Evolutionary conservation across 2,888 invertebrate species (phyloP).

Genomic region (Drosophila algonquin): DNA sequence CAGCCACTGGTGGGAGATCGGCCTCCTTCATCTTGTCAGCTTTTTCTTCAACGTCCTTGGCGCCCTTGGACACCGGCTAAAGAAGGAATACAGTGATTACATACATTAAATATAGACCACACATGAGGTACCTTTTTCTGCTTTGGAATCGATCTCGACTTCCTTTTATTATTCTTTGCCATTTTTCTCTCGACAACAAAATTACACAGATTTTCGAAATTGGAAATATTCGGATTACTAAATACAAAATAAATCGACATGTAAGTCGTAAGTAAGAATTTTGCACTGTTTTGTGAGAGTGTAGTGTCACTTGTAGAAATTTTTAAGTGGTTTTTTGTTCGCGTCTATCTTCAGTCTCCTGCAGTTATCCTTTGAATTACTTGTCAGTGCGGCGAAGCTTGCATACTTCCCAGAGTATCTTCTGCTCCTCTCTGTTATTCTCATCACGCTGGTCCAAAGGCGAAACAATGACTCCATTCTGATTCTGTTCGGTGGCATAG

Average conservation of each 20-base stretch:
- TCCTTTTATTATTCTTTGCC: constrained; percentile 37
- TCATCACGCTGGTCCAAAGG: background rate
- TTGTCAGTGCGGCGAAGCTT: background rate
- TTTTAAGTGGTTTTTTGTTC: background rate
- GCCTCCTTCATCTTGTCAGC: background rate
- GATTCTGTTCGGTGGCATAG: background rate
- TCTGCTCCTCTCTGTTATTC: background rate
- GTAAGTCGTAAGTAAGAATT: background rate
- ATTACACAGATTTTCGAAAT: background rate
- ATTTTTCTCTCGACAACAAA: constrained; percentile 22
- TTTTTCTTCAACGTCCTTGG: background rate
- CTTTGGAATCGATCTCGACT: constrained; percentile 11
- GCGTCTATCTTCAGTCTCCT: too few relatives aligned
- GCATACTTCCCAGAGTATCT: background rate
- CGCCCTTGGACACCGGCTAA: constrained; percentile 2
- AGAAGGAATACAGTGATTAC: background rate
- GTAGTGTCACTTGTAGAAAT: background rate
- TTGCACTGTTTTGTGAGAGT: background rate
- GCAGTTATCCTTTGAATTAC: background rate
- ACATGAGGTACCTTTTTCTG: constrained; percentile 23
- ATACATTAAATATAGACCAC: background rate
- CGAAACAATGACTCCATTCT: background rate
- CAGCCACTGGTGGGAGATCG: background rate
- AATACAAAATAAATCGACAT: background rate
- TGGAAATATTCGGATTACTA: background rate